Evolutionary conservation across 1,140 invertebrate species (phyloP).

Genomic region (Hycleus cichorii): DNA sequence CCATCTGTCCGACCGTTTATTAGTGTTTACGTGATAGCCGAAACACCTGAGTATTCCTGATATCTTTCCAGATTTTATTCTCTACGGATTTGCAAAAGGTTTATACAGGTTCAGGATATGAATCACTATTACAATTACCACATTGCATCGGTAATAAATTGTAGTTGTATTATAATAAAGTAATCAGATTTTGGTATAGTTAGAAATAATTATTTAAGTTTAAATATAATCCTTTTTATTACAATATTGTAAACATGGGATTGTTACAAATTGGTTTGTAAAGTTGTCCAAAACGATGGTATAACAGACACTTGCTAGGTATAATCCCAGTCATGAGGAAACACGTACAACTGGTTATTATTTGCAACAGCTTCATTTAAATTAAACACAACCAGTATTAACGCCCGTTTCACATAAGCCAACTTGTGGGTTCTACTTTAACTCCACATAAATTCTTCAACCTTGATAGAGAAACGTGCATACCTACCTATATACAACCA

Average conservation of each 20-base stretch:
- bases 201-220: no score
- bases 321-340: constrained; percentile 12
- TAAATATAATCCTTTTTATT: no score
- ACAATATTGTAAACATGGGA: no score
- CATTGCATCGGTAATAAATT: no score
- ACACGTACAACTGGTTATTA: constrained; percentile 12
- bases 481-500: no score
- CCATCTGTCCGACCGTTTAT: constrained; percentile 12
- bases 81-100: background rate
- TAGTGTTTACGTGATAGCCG: constrained; percentile 14
- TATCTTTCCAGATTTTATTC: constrained; percentile 1
- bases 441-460: background rate
- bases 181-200: no score
- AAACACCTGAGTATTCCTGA: constrained; percentile 9
- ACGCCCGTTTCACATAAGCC: constrained; percentile 8
- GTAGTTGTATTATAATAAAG: no score
- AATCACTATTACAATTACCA: no score
- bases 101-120: no score
- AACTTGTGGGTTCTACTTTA: constrained; percentile 4
- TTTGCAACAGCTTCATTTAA: constrained; percentile 11
- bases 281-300: constrained; percentile 7
- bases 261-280: constrained; percentile 12
- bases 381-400: constrained; percentile 8
- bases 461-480: no score
- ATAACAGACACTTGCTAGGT: constrained; percentile 9